Percentiles rank a stretch among this genome's conserved stretches.
phyloP scores from a whole-genome alignment of 2,113 vertebrate species.

The Brachyhypopomus occidentalis region DNA sequence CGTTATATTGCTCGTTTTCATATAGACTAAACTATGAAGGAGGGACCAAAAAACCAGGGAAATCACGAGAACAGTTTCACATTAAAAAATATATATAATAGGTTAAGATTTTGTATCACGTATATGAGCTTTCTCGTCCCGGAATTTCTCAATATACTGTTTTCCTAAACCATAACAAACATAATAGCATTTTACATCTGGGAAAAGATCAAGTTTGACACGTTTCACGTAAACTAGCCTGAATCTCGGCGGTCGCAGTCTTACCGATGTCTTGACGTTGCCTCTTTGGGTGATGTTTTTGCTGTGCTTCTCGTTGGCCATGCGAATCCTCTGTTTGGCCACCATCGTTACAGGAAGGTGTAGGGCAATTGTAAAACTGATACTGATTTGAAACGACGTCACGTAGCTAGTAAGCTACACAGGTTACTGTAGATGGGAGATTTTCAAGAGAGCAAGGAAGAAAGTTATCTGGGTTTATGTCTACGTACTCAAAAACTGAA shows the following conservation, averaged over 20 bases:
- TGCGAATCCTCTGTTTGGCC: constrained; percentile 75
- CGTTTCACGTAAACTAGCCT: neutral
- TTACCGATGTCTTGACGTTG: constrained; percentile 63
- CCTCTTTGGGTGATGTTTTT: constrained; percentile 76
- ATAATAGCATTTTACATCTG: neutral
- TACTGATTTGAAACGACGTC: neutral
- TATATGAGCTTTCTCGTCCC: no score
- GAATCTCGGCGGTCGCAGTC: constrained; percentile 7
- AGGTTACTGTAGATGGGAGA: neutral
- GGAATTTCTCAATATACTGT: neutral
- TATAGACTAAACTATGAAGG: no score
- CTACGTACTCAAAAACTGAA: constrained; percentile 40
- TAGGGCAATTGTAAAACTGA: neutral
- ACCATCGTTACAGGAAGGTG: constrained; percentile 61
- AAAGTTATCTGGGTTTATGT: constrained; percentile 46
- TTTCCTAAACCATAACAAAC: neutral
- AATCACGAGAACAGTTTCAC: no score
- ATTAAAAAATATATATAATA: no score
- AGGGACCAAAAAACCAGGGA: no score
- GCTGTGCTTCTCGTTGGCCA: constrained; percentile 79
- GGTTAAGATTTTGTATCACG: no score
- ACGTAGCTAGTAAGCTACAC: neutral
- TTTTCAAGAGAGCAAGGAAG: neutral
- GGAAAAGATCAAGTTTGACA: neutral
- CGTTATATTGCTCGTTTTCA: no score